Evolutionary conservation across 2,113 vertebrate genomes (phyloP).

Genomic region (Cryptotis parvus): DNA sequence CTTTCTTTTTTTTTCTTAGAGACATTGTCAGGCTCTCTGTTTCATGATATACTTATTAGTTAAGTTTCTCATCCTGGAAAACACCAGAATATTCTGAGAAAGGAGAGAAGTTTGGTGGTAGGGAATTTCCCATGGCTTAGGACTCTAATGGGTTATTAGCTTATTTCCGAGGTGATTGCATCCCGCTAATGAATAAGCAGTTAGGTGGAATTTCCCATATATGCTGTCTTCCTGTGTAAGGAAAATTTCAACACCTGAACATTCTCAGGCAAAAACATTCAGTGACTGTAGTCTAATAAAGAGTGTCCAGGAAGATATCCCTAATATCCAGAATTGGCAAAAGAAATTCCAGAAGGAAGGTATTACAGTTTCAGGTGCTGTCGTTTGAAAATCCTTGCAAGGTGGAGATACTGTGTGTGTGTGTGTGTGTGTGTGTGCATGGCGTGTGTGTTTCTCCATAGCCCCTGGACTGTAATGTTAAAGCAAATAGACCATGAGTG

Average conservation of each 20-base stretch:
- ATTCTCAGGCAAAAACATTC: constrained; percentile 66
- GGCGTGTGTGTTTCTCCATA: constrained; percentile 62
- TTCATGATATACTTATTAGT: background rate
- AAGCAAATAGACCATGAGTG: constrained; percentile 72
- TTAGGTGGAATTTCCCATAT: constrained; percentile 61
- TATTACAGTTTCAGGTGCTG: constrained; percentile 75
- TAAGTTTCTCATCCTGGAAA: constrained; percentile 43
- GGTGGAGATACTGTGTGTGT: constrained; percentile 41
- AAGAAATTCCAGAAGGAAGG: constrained; percentile 73
- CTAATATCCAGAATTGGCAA: constrained; percentile 77
- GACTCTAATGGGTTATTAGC: constrained; percentile 16
- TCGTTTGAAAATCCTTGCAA: constrained; percentile 79
- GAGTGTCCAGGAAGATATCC: constrained; percentile 77
- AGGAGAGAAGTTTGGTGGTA: background rate
- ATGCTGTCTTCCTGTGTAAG: constrained; percentile 51
- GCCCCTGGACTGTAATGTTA: constrained; percentile 37
- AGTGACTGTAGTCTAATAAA: constrained; percentile 83
- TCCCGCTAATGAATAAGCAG: constrained; percentile 53
- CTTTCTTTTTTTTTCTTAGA: background rate
- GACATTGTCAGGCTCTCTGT: background rate
- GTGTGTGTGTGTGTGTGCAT: too few species aligned
- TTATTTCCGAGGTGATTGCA: constrained; percentile 64
- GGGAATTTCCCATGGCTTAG: constrained; percentile 37
- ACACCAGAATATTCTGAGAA: background rate
- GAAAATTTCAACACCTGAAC: constrained; percentile 72